Evolutionary conservation across 2,888 invertebrate genomes (phyloP).

Genomic region (Sinotaia quadrata): DNA sequence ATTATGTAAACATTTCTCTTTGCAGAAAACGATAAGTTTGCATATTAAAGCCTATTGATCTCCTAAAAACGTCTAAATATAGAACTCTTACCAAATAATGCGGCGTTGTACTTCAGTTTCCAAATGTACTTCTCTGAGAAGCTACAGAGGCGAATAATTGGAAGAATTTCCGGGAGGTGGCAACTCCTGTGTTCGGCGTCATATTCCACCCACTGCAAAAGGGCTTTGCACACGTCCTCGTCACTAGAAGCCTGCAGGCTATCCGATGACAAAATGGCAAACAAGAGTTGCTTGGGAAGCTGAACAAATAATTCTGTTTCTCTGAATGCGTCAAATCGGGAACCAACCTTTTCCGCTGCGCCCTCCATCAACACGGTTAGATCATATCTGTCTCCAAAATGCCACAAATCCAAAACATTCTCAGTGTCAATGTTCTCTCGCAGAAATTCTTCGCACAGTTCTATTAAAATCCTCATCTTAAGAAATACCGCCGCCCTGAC

Average conservation of each 20-base stretch:
- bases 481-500: background rate
- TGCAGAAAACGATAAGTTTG: too few species aligned
- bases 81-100: too few species aligned
- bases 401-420: background rate
- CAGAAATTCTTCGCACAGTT: background rate
- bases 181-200: conserved; percentile 1
- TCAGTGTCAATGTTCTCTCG: background rate
- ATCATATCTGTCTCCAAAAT: background rate
- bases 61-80: too few species aligned
- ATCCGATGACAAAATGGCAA: background rate
- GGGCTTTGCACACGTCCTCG: too few species aligned
- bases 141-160: conserved; percentile 15
- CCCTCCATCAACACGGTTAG: background rate
- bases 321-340: background rate
- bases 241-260: background rate
- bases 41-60: too few species aligned
- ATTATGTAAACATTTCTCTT: too few species aligned
- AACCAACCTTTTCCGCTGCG: background rate
- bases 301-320: background rate
- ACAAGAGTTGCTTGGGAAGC: background rate
- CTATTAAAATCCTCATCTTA: background rate
- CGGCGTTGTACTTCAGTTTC: too few species aligned
- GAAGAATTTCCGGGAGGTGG: conserved; percentile 9
- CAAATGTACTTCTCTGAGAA: conserved; percentile 4
- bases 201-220: conserved; percentile 13